A percentile compares a stretch with the other conserved stretches of the same genome.
phyloP scores from a whole-genome alignment of 2,113 vertebrate genomes.

The Apeltes quadracus region DNA sequence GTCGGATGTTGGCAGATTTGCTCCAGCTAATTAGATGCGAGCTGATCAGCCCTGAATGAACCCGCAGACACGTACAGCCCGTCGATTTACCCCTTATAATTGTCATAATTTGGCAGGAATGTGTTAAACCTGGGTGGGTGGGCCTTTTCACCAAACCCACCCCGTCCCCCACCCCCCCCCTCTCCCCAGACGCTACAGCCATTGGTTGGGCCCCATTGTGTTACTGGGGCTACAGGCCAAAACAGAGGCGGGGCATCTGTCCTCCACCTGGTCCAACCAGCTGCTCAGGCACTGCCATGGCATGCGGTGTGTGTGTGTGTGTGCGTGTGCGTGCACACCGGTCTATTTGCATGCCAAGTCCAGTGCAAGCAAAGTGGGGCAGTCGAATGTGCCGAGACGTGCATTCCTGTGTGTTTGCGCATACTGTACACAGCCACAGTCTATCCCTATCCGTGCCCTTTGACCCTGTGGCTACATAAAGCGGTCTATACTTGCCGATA shows the following conservation, averaged over 20 bases:
- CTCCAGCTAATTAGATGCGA: slow-evolving; percentile 38
- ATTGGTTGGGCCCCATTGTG: slow-evolving; percentile 62
- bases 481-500: slow-evolving; percentile 32
- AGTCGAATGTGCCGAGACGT: slow-evolving; percentile 4
- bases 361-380: slow-evolving; percentile 1
- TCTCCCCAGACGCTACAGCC: slow-evolving; percentile 36
- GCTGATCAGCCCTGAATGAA: slow-evolving; percentile 17
- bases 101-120: slow-evolving; percentile 60
- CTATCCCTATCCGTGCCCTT: slow-evolving; percentile 18
- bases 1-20: slow-evolving; percentile 38
- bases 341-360: slow-evolving; percentile 15
- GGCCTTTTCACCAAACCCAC: too few species aligned
- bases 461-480: slow-evolving; percentile 56
- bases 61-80: slow-evolving; percentile 40
- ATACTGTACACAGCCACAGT: slow-evolving; percentile 3
- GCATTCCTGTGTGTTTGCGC: slow-evolving; percentile 17
- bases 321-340: slow-evolving; percentile 11
- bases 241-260: slow-evolving; percentile 73
- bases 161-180: slow-evolving; percentile 24
- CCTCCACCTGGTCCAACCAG: slow-evolving; percentile 76
- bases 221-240: slow-evolving; percentile 73
- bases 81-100: slow-evolving; percentile 59
- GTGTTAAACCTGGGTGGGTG: slow-evolving; percentile 62
- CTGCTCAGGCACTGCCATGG: slow-evolving; percentile 66
- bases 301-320: slow-evolving; percentile 50